These are phyloP conservation scores for Callospermophilus lateralis DNA, from an alignment of 2,113 vertebrate genomes.

Conservation along the genomic window DNA sequence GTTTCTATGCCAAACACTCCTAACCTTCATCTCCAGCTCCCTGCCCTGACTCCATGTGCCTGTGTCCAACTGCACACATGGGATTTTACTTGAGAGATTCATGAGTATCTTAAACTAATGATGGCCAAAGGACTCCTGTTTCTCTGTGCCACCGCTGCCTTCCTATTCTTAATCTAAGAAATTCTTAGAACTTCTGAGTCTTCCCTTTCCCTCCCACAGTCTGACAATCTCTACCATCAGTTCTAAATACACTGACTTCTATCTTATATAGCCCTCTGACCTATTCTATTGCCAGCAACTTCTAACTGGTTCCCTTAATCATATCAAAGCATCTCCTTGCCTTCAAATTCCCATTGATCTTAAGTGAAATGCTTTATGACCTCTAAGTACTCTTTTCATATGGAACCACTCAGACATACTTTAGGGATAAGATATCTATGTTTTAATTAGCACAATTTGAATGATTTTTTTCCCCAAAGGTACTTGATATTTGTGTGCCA, in stretches of 20 bases:
- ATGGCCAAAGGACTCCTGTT: neutral
- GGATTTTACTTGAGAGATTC: no score
- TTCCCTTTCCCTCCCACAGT: neutral
- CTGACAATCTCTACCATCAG: neutral
- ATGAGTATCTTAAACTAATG: neutral
- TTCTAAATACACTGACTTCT: neutral
- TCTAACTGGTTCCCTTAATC: neutral
- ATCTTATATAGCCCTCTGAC: neutral
- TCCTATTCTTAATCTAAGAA: neutral
- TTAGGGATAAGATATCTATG: neutral
- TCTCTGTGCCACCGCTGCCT: neutral
- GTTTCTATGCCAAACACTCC: neutral
- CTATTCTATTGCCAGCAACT: neutral
- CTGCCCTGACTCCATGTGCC: neutral
- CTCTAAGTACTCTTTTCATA: neutral
- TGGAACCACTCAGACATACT: neutral
- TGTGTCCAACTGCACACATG: neutral
- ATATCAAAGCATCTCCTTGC: neutral
- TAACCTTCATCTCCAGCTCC: neutral
- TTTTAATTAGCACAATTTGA: slow-evolving; percentile 14
- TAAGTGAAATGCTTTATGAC: neutral
- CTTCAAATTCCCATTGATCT: neutral
- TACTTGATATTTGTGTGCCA: slow-evolving; percentile 21
- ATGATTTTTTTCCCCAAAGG: slow-evolving; percentile 25
- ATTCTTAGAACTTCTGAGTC: neutral